A percentile compares a stretch with the other conserved stretches of the same genome.
Conservation (phyloP, 1,140 invertebrate species). For the Dendrolimus punctatus region DNA sequence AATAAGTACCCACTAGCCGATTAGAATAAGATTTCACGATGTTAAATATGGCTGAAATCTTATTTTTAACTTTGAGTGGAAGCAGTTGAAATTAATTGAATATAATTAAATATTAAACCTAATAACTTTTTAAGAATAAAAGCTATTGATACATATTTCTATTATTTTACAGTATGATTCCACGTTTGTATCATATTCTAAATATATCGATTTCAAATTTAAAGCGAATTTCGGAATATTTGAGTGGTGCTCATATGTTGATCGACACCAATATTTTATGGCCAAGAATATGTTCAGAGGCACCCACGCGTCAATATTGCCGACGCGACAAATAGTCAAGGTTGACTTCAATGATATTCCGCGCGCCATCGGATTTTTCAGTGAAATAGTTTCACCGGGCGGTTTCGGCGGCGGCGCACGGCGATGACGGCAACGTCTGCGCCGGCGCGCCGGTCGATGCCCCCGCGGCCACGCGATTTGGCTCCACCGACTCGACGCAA, state of each 20-base stretch:
- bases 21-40: too few species aligned
- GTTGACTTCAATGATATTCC: constrained; percentile 60
- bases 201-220: too few species aligned
- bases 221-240: too few species aligned
- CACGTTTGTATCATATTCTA: too few species aligned
- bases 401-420: constrained; percentile 26
- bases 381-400: constrained; percentile 64
- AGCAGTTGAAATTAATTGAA: too few species aligned
- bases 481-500: constrained; percentile 39
- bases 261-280: constrained; percentile 49
- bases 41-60: too few species aligned
- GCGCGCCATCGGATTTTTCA: constrained; percentile 61
- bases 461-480: constrained; percentile 52
- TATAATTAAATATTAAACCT: too few species aligned
- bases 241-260: constrained; percentile 20
- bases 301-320: constrained; percentile 56
- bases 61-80: too few species aligned
- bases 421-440: constrained; percentile 54
- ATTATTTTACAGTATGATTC: too few species aligned
- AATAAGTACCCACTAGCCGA: too few species aligned
- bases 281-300: constrained; percentile 45
- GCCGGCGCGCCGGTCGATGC: constrained; percentile 47
- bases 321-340: constrained; percentile 63
- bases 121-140: too few species aligned
- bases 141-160: too few species aligned